Evolutionary conservation across 2,888 invertebrate species (phyloP).

Genomic region (Melipona beecheii): DNA sequence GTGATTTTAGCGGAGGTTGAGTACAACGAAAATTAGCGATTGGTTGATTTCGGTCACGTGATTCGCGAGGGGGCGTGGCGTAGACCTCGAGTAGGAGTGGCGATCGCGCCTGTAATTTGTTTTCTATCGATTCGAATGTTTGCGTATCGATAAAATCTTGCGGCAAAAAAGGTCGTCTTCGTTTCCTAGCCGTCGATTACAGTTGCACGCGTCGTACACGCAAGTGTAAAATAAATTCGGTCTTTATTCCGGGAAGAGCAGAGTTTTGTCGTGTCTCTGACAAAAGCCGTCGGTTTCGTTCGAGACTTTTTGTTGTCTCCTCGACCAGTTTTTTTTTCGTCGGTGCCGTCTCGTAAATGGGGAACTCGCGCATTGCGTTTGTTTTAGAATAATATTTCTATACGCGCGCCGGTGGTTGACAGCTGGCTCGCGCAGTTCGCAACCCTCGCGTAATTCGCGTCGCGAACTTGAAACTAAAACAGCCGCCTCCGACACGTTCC

Average conservation of each 20-base stretch:
- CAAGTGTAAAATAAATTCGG: conserved; percentile 25
- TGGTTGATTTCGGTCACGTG: too few relatives aligned
- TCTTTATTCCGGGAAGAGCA: neutral
- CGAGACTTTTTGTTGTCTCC: conserved; percentile 44
- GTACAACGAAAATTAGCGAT: too few relatives aligned
- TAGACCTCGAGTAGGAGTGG: too few relatives aligned
- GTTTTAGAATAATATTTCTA: conserved; percentile 60
- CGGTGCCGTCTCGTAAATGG: conserved; percentile 44
- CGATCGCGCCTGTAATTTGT: too few relatives aligned
- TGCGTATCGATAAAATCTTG: too few relatives aligned
- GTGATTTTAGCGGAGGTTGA: too few relatives aligned
- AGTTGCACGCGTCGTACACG: neutral
- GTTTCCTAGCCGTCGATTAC: neutral
- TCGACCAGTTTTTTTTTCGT: conserved; percentile 18
- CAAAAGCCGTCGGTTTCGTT: conserved; percentile 24
- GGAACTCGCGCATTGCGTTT: conserved; percentile 66
- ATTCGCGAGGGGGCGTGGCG: too few relatives aligned
- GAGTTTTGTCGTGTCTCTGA: conserved; percentile 8
- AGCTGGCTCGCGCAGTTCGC: conserved; percentile 46
- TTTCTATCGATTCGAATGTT: too few relatives aligned
- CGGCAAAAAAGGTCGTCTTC: too few relatives aligned
- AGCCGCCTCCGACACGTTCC: neutral
- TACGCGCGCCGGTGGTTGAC: conserved; percentile 19
- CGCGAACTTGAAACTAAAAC: conserved; percentile 19
- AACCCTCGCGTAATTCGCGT: conserved; percentile 47